Base-by-base conservation (phyloP, 2,888 invertebrate genomes). In the Erebia palarica region DNA sequence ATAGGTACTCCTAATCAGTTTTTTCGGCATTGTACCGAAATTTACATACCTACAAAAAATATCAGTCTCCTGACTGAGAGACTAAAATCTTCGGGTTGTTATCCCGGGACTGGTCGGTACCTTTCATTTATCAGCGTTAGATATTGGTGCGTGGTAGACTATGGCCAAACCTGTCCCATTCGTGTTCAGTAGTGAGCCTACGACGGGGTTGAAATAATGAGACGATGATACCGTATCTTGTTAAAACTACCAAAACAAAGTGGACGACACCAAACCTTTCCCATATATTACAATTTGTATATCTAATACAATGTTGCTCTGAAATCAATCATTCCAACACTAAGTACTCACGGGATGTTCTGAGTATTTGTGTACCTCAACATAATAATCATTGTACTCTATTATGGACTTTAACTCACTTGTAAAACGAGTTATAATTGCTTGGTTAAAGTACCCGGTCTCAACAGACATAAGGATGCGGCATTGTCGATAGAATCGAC, bases 211-310 rank as follows among this genome's bases (percentile, higher is more conserved):
- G 27, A 27, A 27, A 27, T 27, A 27, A 27, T 27, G 1, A 18
- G 1, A 18, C n/a, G 36, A 10, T 61, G 10, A 27, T 27, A 27
- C 27, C 11, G 1, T n/a, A 21, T 5, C 2, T 47, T 18, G 49
- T 49, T 63, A 47, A 16, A 44, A 21, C 21, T 8, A 21, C 18
- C 63, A n/a, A 21, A 57, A 59, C 49, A 27, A 49, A 57, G 49
- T 47, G 53, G 66, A 61, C 59, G 13, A 49, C 21, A 61, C 67
- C 53, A 36, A 70, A 65, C 60, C 55, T 53, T 61, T 58, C 58
- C 70, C 73, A 73, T 74, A 73, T 67, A 74, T 73, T 71, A 73
- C 74, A 73, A 75, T 75, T 75, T 75, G 73, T 71, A 70, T 72
- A 70, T 72, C 72, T 71, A 73, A 71, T 73, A 70, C 73, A 73